Conservation (phyloP, 2,113 vertebrate species). For the Microcebus murinus region DNA sequence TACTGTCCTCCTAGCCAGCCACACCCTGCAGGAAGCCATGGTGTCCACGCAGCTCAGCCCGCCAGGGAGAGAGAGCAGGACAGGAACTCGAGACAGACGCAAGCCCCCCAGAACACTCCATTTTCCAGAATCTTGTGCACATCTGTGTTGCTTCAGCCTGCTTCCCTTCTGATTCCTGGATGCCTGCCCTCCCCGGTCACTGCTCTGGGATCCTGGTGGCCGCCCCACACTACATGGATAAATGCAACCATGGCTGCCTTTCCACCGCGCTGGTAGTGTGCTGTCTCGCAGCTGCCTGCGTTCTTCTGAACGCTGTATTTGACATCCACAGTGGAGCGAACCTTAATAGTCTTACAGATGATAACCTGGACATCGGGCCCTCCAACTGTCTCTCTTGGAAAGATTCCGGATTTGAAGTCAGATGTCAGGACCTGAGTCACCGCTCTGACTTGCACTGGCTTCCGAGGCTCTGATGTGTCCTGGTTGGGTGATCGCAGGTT, state of each 20-base stretch:
- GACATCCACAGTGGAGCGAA: fast-evolving
- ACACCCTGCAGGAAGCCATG: not conserved
- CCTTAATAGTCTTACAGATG: not conserved
- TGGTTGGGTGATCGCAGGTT: not conserved
- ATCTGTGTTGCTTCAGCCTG: not conserved
- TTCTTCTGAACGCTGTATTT: not conserved
- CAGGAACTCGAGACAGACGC: too few relatives aligned
- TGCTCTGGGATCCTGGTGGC: fast-evolving
- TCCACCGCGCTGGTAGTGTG: too few relatives aligned
- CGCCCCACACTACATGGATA: not conserved
- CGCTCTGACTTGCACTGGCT: fast-evolving
- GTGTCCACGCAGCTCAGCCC: too few relatives aligned
- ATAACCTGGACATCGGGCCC: not conserved
- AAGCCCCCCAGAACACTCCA: not conserved
- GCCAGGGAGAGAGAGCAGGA: not conserved
- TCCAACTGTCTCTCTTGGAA: not conserved
- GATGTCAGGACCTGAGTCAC: not conserved
- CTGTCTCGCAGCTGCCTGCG: not conserved
- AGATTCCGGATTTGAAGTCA: not conserved
- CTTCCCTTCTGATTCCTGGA: not conserved
- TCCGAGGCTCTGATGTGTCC: too few relatives aligned
- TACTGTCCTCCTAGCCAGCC: not conserved
- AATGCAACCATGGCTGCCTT: fast-evolving
- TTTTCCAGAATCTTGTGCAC: not conserved
- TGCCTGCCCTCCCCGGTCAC: not conserved